Base-by-base conservation (phyloP, 92 coral and sea anemone genomes). In the Bergia sp. region DNA sequence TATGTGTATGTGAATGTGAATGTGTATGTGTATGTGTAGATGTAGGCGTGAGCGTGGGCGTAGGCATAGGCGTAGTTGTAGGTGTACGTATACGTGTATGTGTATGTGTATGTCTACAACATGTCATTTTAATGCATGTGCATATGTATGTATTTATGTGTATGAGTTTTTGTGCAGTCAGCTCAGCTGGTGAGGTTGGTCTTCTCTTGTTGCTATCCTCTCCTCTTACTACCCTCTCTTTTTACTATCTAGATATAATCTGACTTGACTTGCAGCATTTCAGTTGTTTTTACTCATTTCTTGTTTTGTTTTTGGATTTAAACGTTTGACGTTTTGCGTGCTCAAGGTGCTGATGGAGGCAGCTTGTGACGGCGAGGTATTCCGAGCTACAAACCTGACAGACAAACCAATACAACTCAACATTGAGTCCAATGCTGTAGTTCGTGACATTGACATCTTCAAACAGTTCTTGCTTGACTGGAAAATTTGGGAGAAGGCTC, bases 301-400 rank as follows among this genome's bases (percentile, higher is more conserved):
- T 55, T 13, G 65, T 15, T 0, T 15, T 81, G 73, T 10, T 8
- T 45, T 36, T 82, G 87, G 37, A 16, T 3, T 12, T 50, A 18
- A 77, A 11, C 10, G 6, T 3, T 3, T 58, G 12, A 3, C 0
- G 18, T 73, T 7, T 15, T 57, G 18, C 82, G 29, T 76, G 7
- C 50, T 71, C 76, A 82, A 96, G 99, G 98, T 95, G 10, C 76
- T 97, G 65, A 96, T 97, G 96, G 93, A 92, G 67, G 96, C 98
- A 13, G 99, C 99, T 0, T 97, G 99, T 76, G 94, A 96, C 29
- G 98, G 99, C 23, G 98, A 97, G 79, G 96, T 97, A 0, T 96
- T 97, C 91, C 93, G 94, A 66, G 97, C 96, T 86, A 95, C 98
- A 43, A 93, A 92, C 67, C 93, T 95, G 7, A 79, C 92, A 12